phyloP scores from a whole-genome alignment of 2,888 invertebrate genomes.

The Falcaria lacertinaria region DNA sequence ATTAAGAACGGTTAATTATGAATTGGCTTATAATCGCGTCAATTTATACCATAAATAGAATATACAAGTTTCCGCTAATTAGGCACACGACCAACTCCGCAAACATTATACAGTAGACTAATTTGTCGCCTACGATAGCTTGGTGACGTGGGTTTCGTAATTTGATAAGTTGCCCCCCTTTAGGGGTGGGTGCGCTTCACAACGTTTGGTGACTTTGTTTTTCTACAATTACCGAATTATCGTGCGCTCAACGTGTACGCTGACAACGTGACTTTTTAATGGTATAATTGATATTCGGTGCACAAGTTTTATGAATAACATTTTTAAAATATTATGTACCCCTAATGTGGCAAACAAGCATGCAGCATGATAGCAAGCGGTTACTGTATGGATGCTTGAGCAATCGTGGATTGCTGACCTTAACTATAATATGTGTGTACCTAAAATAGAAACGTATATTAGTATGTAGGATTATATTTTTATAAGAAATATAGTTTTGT shows the following conservation, averaged over 20 bases:
- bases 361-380: too few species aligned
- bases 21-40: slow-evolving; percentile 17
- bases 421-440: too few species aligned
- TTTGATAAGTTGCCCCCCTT: slow-evolving; percentile 25
- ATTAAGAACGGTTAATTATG: slow-evolving; percentile 2
- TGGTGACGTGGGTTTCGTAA: slow-evolving; percentile 23
- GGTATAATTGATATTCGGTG: too few species aligned
- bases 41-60: slow-evolving; percentile 31
- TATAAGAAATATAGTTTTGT: too few species aligned
- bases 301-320: too few species aligned
- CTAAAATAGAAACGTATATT: too few species aligned
- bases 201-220: neutral
- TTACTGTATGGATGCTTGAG: too few species aligned
- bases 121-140: slow-evolving; percentile 29
- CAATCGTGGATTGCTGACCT: too few species aligned
- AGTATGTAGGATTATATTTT: too few species aligned
- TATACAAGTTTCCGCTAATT: slow-evolving; percentile 32
- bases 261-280: too few species aligned
- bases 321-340: too few species aligned
- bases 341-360: too few species aligned
- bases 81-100: slow-evolving; percentile 32
- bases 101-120: slow-evolving; percentile 38
- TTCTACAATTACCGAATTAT: neutral
- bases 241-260: neutral
- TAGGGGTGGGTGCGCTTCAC: slow-evolving; percentile 5